These are phyloP conservation scores for Micrastur ruficollis DNA, from an alignment of 2,797 vertebrate genomes.

Conservation along the genomic window DNA sequence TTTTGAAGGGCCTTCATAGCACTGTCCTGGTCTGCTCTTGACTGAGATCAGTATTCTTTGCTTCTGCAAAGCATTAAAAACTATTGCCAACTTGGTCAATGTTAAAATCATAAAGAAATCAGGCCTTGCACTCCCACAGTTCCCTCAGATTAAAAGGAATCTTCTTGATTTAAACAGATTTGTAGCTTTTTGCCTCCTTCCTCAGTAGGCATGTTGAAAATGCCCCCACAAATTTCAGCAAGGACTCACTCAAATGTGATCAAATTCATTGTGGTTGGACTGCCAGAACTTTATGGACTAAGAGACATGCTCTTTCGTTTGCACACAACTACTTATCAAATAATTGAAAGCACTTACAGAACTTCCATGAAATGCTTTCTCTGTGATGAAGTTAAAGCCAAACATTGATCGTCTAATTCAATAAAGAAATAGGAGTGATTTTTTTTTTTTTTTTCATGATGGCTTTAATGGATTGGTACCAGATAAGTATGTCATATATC, in stretches of 20 bases:
- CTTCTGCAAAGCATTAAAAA: neutral
- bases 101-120: neutral
- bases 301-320: neutral
- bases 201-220: neutral
- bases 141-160: neutral
- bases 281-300: neutral
- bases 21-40: neutral
- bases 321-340: neutral
- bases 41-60: neutral
- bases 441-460: neutral
- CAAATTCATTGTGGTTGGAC: neutral
- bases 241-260: neutral
- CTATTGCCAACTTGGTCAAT: neutral
- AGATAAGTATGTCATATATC: neutral
- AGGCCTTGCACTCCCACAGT: neutral
- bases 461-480: neutral
- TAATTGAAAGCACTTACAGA: neutral
- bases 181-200: neutral
- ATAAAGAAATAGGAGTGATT: neutral
- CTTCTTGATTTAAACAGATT: neutral
- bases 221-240: neutral
- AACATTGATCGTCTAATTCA: neutral
- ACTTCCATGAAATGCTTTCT: neutral
- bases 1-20: neutral
- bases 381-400: neutral